phyloP scores from a whole-genome alignment of 2,113 vertebrate species.

The Salminus brasiliensis region DNA sequence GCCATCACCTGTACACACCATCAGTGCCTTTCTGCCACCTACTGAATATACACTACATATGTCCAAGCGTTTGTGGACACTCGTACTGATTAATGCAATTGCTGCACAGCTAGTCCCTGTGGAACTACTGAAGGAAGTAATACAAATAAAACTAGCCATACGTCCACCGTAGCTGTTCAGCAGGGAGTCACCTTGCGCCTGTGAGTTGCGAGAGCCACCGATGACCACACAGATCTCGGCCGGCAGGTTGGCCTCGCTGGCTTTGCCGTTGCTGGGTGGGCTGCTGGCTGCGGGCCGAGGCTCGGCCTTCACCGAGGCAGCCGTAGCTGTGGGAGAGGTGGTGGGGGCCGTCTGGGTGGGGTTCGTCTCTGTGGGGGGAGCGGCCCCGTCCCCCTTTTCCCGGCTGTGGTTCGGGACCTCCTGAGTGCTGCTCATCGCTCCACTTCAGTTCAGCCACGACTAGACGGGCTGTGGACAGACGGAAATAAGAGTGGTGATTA shows the following conservation, averaged over 20 bases:
- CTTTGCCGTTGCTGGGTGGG: constrained; percentile 82
- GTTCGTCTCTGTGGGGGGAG: constrained; percentile 61
- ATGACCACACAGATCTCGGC: constrained; percentile 97
- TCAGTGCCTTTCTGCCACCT: no score
- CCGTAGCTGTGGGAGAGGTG: constrained; percentile 59
- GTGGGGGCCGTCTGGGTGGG: constrained; percentile 72
- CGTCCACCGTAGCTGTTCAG: background rate
- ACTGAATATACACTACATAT: no score
- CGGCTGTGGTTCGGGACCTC: constrained; percentile 67
- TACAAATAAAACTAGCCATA: no score
- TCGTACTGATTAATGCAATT: no score
- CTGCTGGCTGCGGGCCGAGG: constrained; percentile 58
- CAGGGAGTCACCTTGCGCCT: constrained; percentile 81
- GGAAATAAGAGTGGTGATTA: background rate
- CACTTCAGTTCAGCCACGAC: constrained; percentile 63
- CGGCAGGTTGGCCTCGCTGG: constrained; percentile 78
- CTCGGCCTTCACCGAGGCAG: constrained; percentile 86
- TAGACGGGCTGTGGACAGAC: constrained; percentile 45
- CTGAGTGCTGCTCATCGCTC: constrained; percentile 76
- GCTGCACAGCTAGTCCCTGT: no score
- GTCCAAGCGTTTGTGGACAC: no score
- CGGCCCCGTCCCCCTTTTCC: constrained; percentile 63
- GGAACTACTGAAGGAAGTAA: no score
- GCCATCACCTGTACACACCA: no score
- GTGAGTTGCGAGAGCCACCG: constrained; percentile 88